Base-by-base conservation (phyloP, 2,888 invertebrate genomes). In the Cantharis lateralis region DNA sequence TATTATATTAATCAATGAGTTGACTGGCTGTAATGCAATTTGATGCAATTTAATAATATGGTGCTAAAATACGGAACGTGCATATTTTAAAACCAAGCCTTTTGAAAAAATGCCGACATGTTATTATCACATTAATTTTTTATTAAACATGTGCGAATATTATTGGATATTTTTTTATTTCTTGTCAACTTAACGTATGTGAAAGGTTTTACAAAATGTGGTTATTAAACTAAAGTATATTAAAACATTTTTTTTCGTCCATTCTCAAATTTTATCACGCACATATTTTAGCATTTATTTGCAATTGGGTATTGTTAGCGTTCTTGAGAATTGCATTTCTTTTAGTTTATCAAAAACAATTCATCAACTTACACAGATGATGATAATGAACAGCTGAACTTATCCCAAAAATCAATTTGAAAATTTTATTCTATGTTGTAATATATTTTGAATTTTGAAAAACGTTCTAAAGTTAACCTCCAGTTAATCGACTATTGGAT, bases 11-110 rank as follows among this genome's bases (percentile, higher is more conserved):
- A 66, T 15, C 70, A 70, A 70, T 28, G 63, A n/a, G 4, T 62
- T 69, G 78, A 61, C 16, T 63, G 71, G 3, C 20, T 76, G 62
- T 28, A 71, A 73, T 78, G 78, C 78, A 78, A 24, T 71, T 70
- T 71, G 73, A 66, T 78, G 78, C 78, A 78, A 28, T 70, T 75
- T 75, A 73, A 72, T 72, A 75, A 70, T 68, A 75, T 16, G 16
- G 76, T 62, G 68, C 73, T 70, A 76, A 76, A 78, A 73, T 75
- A 76, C 61, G 75, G 75, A 76, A 78, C 75, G 78, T 78, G 78
- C 76, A 76, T 78, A 78, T 76, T 78, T 75, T 78, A 73, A 69
- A 71, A 70, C 48, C 48, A 28, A 62, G 62, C 68, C 15, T 71
- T 75, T 75, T 73, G 70, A 15, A 71, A 71, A 72, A 73, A 13